A percentile compares a stretch with the other conserved stretches of the same genome.
Conservation (phyloP, 2,113 vertebrate species). For the Capra hircus region DNA sequence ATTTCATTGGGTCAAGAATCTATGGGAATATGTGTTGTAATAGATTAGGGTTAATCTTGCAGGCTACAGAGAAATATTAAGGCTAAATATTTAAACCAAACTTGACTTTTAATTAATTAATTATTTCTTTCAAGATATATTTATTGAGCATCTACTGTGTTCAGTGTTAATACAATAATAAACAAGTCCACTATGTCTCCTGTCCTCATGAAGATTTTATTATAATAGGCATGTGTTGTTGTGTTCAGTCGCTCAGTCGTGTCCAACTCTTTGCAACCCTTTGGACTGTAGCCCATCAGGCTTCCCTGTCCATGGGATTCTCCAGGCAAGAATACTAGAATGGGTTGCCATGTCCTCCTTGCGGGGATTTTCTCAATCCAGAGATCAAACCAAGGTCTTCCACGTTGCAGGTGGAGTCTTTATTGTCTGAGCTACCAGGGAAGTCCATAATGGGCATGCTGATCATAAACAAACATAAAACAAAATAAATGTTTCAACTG, state of each 20-base stretch:
- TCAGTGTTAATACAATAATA: background rate
- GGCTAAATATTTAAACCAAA: background rate
- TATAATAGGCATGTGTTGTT: background rate
- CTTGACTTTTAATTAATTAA: background rate
- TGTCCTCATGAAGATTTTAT: background rate
- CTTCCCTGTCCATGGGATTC: background rate
- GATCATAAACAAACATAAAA: background rate
- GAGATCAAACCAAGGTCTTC: background rate
- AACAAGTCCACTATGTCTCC: background rate
- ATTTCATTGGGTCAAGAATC: background rate
- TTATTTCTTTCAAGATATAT: background rate
- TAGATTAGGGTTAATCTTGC: background rate
- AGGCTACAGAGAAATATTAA: background rate
- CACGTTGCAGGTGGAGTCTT: background rate
- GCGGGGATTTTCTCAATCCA: background rate
- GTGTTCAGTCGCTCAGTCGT: rapidly evolving
- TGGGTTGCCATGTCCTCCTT: background rate
- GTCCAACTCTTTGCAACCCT: background rate
- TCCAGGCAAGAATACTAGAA: background rate
- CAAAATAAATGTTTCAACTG: background rate
- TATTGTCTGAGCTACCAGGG: background rate
- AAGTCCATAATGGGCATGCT: background rate
- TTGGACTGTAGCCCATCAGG: background rate
- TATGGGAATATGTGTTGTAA: background rate
- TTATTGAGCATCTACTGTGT: background rate